phyloP scores from a whole-genome alignment of 2,888 invertebrate species.

The Chrysomela aeneicollis region DNA sequence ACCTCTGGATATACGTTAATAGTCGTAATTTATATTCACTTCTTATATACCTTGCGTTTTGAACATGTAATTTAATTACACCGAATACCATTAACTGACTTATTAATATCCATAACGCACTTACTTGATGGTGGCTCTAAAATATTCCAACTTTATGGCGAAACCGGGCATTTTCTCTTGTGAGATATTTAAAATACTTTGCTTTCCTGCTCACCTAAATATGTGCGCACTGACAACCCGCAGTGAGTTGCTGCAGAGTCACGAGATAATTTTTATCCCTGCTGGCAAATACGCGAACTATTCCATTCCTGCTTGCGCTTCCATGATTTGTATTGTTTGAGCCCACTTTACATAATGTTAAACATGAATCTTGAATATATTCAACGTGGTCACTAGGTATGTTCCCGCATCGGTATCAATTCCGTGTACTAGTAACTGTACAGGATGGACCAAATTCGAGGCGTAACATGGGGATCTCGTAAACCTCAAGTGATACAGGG shows the following conservation, averaged over 20 bases:
- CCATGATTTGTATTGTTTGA: conserved; percentile 51
- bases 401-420: conserved; percentile 19
- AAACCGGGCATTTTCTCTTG: conserved; percentile 41
- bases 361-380: conserved; percentile 40
- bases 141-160: conserved; percentile 39
- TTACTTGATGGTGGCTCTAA: conserved; percentile 36
- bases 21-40: not conserved
- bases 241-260: conserved; percentile 48
- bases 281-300: conserved; percentile 49
- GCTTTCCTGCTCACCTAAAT: conserved; percentile 50
- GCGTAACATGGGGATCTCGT: too few relatives aligned
- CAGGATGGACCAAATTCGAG: too few relatives aligned
- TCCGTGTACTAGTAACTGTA: conserved; percentile 16
- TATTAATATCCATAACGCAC: conserved; percentile 36
- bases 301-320: conserved; percentile 48
- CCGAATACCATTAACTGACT: conserved; percentile 26
- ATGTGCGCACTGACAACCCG: conserved; percentile 45
- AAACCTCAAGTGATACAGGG: too few relatives aligned
- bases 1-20: not conserved
- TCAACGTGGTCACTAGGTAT: conserved; percentile 32
- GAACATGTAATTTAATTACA: conserved; percentile 25
- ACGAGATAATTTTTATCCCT: conserved; percentile 50
- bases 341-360: conserved; percentile 48
- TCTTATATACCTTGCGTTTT: not conserved
- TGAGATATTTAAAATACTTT: conserved; percentile 48